Evolutionary conservation across 2,797 vertebrate species (phyloP), one percentile per base, ranked within the genome.

Genomic region (Pseudochirops cupreus): DNA sequence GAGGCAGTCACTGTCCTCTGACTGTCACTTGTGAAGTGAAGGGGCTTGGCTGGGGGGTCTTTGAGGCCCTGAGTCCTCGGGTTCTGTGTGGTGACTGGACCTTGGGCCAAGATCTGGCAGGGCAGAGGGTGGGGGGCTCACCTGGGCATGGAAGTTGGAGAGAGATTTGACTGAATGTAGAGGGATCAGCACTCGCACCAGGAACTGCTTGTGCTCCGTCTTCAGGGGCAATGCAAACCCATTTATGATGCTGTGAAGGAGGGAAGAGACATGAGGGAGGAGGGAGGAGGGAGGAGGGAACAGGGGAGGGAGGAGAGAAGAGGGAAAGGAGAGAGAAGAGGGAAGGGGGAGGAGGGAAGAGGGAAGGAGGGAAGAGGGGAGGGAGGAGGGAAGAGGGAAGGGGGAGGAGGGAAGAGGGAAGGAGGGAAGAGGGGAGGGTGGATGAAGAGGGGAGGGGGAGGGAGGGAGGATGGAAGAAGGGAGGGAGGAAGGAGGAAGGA

Each of bases 71-170:
- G 10, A 13, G 16, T 90, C 24, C 50, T 74, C 94, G 55, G 92
- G 31, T 33, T 56, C 82, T 93, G 21, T 74, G 33, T 28, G 31
- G 56, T 56, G 29, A 1, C 56, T 26, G 56, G n/a, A 7, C 39
- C 10, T n/a, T 18, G 14, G 1, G 39, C 50, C 56, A 1, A 74
- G 74, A 57, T 26, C 55, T 50, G 18, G 29, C 12, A n/a, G 67
- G 67, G 29, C 56, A 56, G 29, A 67, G 62, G 62, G 62, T 14
- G 16, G 1, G 24, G 82, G 92, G 97, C 99, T 98, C 96, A 99
- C 99, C 99, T 99, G 99, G 97, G 99, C 99, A 0, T 99, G 99
- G 98, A 99, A 99, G 98, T 99, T 99, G 97, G 99, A 99, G 74
- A 99, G 99, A 4, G 99, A 99, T 98, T 99, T 99, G 95, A 99